phyloP scores from a whole-genome alignment of 1,140 invertebrate species.

The Drosophila willistoni region DNA sequence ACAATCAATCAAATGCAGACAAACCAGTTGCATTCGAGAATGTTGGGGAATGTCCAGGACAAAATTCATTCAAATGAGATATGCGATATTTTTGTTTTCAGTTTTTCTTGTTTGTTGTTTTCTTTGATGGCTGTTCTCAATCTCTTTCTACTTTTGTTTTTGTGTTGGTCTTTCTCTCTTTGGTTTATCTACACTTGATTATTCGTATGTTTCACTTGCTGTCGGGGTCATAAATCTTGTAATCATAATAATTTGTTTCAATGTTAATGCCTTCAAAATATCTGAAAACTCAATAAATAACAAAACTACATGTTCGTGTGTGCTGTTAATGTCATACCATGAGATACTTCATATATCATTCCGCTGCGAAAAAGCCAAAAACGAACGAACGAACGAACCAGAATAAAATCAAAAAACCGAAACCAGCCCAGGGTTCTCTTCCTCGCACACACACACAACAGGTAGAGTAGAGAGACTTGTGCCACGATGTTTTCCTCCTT shows the following conservation, averaged over 20 bases:
- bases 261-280: conserved; percentile 83
- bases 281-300: conserved; percentile 83
- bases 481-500: conserved; percentile 21
- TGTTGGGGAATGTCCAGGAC: not conserved
- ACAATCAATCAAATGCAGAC: conserved; percentile 1
- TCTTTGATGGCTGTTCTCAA: conserved; percentile 13
- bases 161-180: conserved; percentile 2
- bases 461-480: conserved; percentile 59
- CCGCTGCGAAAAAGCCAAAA: conserved; percentile 34
- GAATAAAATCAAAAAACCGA: conserved; percentile 40
- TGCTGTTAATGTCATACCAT: conserved; percentile 83
- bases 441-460: conserved; percentile 26
- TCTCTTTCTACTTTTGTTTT: not conserved
- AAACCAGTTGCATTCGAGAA: not conserved
- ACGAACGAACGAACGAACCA: conserved; percentile 4
- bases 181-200: conserved; percentile 28
- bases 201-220: conserved; percentile 62
- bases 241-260: conserved; percentile 83
- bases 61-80: conserved; percentile 11
- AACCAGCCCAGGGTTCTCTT: conserved; percentile 25
- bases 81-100: not conserved
- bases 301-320: conserved; percentile 82
- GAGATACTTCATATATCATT: conserved; percentile 83
- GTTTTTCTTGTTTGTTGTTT: not conserved
- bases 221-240: conserved; percentile 78